Percentiles rank a stretch among this genome's conserved stretches.
Evolutionary conservation across 1,140 invertebrate genomes (phyloP).

Genomic region (Hylaeus volcanicus): DNA sequence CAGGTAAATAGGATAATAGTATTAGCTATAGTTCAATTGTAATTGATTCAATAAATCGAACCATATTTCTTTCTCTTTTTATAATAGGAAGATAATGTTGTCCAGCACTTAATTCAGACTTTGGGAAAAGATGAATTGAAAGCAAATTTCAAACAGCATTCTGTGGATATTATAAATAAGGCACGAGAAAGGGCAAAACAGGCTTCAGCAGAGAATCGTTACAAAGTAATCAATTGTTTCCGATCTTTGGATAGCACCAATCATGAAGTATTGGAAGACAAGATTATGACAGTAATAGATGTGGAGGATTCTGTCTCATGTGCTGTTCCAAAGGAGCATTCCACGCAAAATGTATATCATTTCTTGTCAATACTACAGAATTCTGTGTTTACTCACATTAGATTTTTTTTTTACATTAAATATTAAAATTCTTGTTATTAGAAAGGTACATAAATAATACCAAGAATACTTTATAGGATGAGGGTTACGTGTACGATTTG

Average conservation of each 20-base stretch:
- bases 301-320: conserved; percentile 69
- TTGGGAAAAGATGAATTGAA: conserved; percentile 70
- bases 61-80: neutral
- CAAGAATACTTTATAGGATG: conserved; percentile 46
- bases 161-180: conserved; percentile 74
- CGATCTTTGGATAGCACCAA: conserved; percentile 63
- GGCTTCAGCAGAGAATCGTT: conserved; percentile 66
- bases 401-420: neutral
- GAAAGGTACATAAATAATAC: neutral
- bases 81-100: conserved; percentile 75
- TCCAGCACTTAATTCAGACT: conserved; percentile 72
- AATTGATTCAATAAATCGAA: neutral
- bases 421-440: neutral
- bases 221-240: conserved; percentile 71
- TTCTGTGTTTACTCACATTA: too few relatives aligned
- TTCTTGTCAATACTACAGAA: neutral
- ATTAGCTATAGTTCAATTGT: too few relatives aligned
- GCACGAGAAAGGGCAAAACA: conserved; percentile 56
- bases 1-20: conserved; percentile 60
- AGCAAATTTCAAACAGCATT: conserved; percentile 74
- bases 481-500: conserved; percentile 74
- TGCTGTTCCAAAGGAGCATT: conserved; percentile 20
- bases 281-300: conserved; percentile 72
- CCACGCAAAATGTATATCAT: conserved; percentile 15
- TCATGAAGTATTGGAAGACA: conserved; percentile 43